Base-by-base conservation (phyloP, 2,113 vertebrate species). In the Nesogale talazaci region DNA sequence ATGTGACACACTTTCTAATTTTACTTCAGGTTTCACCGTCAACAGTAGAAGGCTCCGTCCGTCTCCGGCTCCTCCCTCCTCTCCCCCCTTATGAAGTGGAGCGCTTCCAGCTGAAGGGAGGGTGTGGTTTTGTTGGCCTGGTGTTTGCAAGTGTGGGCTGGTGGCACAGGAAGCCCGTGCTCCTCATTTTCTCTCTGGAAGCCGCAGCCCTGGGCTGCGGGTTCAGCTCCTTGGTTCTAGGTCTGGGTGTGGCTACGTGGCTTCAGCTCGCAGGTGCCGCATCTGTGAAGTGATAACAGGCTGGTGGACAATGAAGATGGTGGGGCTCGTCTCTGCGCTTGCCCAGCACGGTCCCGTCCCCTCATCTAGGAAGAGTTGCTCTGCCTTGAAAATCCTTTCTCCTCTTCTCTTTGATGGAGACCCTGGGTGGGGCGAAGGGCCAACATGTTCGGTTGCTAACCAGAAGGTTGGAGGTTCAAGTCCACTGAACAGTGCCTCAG, bases 1-100 rank as follows among this genome's bases (percentile, higher is more conserved):
- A 83, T 90, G 90, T 96, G 95, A 97, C 96, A 96, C 90, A 86
- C 91, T 94, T 96, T 93, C 92, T 96, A 96, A 96, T 96, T 97
- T 95, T 97, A 94, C 67, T 93, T 90, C 88, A 94, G 75, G 83
- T 95, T 69, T 83, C 93, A 85, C 83, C 36, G 75, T 84, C 89
- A 93, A 9, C 52, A 88, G 92, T 75, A 59, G 69, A 81, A 87
- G 95, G 91, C 57, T 6, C 82, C 36, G 17, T 6, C 82, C 36
- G 17, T 79, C 85, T 90, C 92, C 95, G 86, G 56, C 83, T 67
- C 10, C 84, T 75, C 93, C 65, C 42, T 20, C n/a, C 34, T 72
- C 7, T 22, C 34, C 52, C 65, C 78, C 89, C 56, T 4, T 63
- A 61, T 82, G 80, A 93, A 69, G 90, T 91, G 67, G 15, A 23